Evolutionary conservation across 2,888 invertebrate genomes (phyloP).

Genomic region (Pilophorus perplexus): DNA sequence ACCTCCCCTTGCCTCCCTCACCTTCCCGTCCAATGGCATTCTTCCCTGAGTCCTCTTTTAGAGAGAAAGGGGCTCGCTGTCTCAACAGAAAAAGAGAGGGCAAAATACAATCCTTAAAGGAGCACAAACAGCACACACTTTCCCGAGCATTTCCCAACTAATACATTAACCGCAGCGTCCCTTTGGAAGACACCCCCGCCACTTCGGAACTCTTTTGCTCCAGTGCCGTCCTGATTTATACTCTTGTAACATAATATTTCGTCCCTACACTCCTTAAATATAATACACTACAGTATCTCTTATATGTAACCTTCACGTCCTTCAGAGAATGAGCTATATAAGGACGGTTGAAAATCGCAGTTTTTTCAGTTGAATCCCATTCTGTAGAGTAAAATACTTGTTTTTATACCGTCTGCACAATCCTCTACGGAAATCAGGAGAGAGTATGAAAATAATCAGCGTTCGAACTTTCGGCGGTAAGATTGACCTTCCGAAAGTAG

Average conservation of each 20-base stretch:
- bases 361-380: too few relatives aligned
- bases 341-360: too few relatives aligned
- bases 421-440: too few relatives aligned
- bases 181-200: not conserved
- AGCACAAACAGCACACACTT: not conserved
- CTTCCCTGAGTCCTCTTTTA: not conserved
- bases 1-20: too few relatives aligned
- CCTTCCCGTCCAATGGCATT: conserved; percentile 6
- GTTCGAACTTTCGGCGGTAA: too few relatives aligned
- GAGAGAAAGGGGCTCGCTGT: not conserved
- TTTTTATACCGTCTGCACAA: too few relatives aligned
- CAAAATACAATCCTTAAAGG: conserved; percentile 17
- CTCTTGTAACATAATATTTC: not conserved
- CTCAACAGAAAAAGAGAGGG: not conserved
- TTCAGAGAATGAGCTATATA: too few relatives aligned
- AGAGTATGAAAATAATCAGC: too few relatives aligned
- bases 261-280: not conserved
- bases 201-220: not conserved
- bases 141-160: conserved; percentile 5
- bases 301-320: too few relatives aligned
- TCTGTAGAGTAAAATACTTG: too few relatives aligned
- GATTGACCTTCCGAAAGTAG: too few relatives aligned
- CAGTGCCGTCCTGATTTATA: not conserved
- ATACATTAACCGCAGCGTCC: conserved; percentile 7
- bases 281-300: too few relatives aligned